Evolutionary conservation across 2,113 vertebrate species (phyloP).

Genomic region (Chaetops frenatus): DNA sequence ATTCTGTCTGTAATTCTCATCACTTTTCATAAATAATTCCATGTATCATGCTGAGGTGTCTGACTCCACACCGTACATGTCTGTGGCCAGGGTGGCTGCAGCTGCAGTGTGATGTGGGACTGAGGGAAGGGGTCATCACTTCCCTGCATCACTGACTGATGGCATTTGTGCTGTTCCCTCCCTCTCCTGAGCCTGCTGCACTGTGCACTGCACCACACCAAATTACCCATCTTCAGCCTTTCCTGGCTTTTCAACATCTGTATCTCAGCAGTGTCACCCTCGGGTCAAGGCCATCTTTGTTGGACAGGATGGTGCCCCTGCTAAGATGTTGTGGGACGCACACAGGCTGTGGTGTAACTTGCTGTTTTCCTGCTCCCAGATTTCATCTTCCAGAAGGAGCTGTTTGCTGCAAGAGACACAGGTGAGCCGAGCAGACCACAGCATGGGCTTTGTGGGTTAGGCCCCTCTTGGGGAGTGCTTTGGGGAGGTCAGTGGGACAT

Average conservation of each 20-base stretch:
- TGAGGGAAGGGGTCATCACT: neutral
- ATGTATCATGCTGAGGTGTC: neutral
- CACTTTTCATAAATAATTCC: neutral
- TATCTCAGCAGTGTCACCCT: neutral
- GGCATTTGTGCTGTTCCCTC: neutral
- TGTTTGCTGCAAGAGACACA: conserved; percentile 12
- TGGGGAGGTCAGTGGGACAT: neutral
- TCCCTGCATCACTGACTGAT: neutral
- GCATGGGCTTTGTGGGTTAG: rapidly evolving
- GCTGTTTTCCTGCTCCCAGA: neutral
- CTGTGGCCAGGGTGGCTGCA: neutral
- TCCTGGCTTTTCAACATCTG: neutral
- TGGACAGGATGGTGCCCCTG: neutral
- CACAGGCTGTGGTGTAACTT: neutral
- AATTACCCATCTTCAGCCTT: neutral
- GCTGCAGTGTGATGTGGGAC: neutral
- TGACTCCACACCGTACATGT: rapidly evolving
- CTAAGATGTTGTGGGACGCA: neutral
- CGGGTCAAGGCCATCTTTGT: neutral
- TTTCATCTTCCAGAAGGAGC: conserved; percentile 37
- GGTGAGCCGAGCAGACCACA: rapidly evolving
- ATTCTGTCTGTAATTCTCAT: neutral
- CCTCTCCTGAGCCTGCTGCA: neutral
- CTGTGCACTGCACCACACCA: neutral
- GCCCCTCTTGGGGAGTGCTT: neutral